Conservation (phyloP, 2,888 invertebrate species). For the Drosophila formosana region DNA sequence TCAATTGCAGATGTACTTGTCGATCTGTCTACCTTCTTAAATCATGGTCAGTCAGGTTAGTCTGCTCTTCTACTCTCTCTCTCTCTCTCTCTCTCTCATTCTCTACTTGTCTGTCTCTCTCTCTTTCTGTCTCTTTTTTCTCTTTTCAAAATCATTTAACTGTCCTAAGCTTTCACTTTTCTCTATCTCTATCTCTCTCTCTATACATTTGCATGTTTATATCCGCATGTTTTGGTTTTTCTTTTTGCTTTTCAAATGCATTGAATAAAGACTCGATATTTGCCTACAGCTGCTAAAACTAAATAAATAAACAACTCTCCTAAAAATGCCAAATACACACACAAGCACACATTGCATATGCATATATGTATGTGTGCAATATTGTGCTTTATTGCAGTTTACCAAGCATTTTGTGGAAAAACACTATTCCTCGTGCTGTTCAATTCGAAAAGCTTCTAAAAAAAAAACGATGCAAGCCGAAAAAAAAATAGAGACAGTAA, state of each 20-base stretch:
- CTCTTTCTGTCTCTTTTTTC: too few species aligned
- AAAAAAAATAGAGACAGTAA: conserved; percentile 17
- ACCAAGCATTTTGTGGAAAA: conserved; percentile 62
- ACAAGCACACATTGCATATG: conserved; percentile 16
- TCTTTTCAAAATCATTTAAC: background rate
- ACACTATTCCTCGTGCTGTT: conserved; percentile 38
- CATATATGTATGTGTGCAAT: conserved; percentile 6
- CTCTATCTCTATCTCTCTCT: conserved; percentile 9
- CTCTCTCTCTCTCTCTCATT: conserved; percentile 17
- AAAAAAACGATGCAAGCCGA: conserved; percentile 7
- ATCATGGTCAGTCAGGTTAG: conserved; percentile 86
- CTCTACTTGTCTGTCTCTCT: conserved; percentile 7
- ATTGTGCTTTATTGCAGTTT: conserved; percentile 56
- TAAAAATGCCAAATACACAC: conserved; percentile 29
- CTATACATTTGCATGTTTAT: conserved; percentile 58
- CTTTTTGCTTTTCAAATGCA: conserved; percentile 37
- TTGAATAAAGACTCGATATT: conserved; percentile 45
- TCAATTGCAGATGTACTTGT: conserved; percentile 85
- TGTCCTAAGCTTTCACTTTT: conserved; percentile 20
- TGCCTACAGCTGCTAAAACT: conserved; percentile 31
- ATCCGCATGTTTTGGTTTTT: conserved; percentile 57
- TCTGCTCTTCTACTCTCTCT: conserved; percentile 52
- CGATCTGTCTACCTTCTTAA: conserved; percentile 85
- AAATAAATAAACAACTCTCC: conserved; percentile 40
- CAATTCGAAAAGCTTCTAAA: conserved; percentile 26